Conservation (phyloP, 2,797 vertebrate species). For the Microhierax caerulescens region DNA sequence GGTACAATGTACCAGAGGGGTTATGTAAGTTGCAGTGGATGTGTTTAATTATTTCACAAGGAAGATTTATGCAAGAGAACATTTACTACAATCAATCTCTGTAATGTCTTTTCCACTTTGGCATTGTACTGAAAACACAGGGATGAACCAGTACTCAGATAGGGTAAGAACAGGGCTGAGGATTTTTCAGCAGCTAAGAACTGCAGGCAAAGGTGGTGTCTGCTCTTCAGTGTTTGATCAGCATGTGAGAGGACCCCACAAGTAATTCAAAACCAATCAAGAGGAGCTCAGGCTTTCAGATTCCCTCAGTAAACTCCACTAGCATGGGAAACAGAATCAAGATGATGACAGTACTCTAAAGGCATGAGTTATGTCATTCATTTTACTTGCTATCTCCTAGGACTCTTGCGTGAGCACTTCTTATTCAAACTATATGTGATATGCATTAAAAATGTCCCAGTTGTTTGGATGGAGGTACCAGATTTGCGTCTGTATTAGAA, state of each 20-base stretch:
- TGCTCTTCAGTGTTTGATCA: background rate
- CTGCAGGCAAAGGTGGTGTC: background rate
- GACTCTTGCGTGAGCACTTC: background rate
- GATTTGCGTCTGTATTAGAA: background rate
- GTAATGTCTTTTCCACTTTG: background rate
- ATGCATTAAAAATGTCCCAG: background rate
- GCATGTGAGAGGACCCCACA: background rate
- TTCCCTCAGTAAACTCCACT: background rate
- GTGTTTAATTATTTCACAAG: background rate
- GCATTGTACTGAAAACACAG: background rate
- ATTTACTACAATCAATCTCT: background rate
- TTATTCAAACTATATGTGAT: background rate
- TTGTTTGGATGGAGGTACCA: background rate
- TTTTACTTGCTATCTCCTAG: background rate
- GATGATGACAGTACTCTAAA: background rate
- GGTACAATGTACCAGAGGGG: accelerated
- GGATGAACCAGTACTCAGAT: background rate
- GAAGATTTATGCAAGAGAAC: background rate
- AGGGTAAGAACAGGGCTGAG: background rate
- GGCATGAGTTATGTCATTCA: background rate
- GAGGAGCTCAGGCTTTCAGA: background rate
- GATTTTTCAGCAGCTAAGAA: background rate
- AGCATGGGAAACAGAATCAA: background rate
- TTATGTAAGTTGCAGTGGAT: background rate
- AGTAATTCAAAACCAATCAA: background rate